phyloP scores from a whole-genome alignment of 2,888 invertebrate species.

The Parthenolecanium corni region DNA sequence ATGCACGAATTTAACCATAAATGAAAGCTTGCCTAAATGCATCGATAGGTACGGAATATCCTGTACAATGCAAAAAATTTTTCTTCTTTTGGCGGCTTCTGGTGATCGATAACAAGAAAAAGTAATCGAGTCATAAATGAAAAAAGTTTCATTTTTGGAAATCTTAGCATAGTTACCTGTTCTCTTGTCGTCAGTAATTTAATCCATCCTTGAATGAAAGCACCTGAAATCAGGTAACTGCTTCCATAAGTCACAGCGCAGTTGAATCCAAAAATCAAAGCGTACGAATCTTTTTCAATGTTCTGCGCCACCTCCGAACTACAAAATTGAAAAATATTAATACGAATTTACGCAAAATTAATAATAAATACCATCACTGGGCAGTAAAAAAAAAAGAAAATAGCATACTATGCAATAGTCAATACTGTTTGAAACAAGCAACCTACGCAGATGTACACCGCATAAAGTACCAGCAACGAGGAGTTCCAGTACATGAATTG shows the following conservation, averaged over 20 bases:
- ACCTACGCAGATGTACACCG: conserved; percentile 61
- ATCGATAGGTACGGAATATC: too few relatives aligned
- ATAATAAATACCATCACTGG: too few relatives aligned
- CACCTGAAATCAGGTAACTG: not conserved
- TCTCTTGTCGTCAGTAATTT: conserved; percentile 7
- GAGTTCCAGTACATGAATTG: conserved; percentile 45
- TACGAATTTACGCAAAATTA: too few relatives aligned
- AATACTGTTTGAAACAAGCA: conserved; percentile 67
- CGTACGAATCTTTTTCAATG: conserved; percentile 46
- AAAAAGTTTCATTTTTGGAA: too few relatives aligned
- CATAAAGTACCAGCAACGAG: conserved; percentile 59
- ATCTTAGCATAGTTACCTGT: conserved; percentile 18
- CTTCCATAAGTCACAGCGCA: conserved; percentile 14
- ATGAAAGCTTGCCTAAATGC: too few relatives aligned
- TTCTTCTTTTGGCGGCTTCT: too few relatives aligned
- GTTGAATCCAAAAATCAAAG: conserved; percentile 30
- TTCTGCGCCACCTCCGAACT: conserved; percentile 78
- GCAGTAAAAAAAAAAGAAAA: not conserved
- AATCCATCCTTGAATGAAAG: too few relatives aligned
- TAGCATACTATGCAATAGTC: conserved; percentile 58
- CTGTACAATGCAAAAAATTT: too few relatives aligned
- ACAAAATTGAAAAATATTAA: conserved; percentile 29
- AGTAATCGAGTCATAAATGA: too few relatives aligned
- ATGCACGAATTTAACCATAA: too few relatives aligned
- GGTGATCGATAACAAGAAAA: too few relatives aligned